Evolutionary conservation across 1,140 invertebrate genomes (phyloP).

Genomic region (Eueides isabella): DNA sequence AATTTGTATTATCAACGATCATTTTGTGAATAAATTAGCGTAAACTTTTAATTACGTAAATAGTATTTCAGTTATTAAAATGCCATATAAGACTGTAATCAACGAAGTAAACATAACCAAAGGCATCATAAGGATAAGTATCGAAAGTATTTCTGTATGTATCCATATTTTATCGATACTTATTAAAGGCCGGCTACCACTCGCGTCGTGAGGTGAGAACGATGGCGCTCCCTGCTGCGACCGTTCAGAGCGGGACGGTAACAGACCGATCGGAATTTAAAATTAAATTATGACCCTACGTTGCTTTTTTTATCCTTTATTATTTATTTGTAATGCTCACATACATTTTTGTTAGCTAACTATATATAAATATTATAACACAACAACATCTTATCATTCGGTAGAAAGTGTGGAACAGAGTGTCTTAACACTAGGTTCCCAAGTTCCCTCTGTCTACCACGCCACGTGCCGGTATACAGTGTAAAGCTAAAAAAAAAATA

Average conservation of each 20-base stretch:
- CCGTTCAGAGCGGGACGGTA: conserved; percentile 72
- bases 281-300: conserved; percentile 76
- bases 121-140: conserved; percentile 55
- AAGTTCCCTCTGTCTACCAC: too few relatives aligned
- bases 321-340: conserved; percentile 42
- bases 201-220: conserved; percentile 81
- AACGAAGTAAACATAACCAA: not conserved
- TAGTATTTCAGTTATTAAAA: conserved; percentile 19
- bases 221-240: conserved; percentile 77
- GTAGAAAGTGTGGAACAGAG: too few relatives aligned
- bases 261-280: conserved; percentile 76
- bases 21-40: conserved; percentile 34
- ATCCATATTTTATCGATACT: conserved; percentile 82
- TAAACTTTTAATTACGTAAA: conserved; percentile 31
- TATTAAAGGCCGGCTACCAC: conserved; percentile 81
- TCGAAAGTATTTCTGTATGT: conserved; percentile 78
- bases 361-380: conserved; percentile 1
- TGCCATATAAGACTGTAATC: conserved; percentile 3
- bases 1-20: conserved; percentile 9
- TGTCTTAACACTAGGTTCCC: too few relatives aligned
- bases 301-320: conserved; percentile 69
- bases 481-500: too few relatives aligned
- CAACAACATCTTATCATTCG: too few relatives aligned
- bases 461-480: too few relatives aligned
- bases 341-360: conserved; percentile 6